Conservation (phyloP, 2,797 vertebrate genomes). For the Vireo griseus region DNA sequence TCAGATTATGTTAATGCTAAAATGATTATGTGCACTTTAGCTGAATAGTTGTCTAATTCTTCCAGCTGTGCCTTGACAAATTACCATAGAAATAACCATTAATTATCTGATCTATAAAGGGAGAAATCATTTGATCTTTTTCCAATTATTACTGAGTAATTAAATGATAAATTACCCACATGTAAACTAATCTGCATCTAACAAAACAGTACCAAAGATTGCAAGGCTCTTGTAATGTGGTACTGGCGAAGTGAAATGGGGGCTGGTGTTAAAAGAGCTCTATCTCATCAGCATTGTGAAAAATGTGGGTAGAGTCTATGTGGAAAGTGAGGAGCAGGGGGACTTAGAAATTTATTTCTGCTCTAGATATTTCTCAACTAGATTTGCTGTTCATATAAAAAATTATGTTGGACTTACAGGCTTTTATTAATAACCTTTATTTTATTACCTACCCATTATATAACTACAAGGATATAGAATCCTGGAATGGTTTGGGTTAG, state of each 20-base stretch:
- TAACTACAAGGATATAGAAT: neutral
- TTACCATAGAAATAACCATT: constrained; percentile 48
- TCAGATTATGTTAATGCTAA: constrained; percentile 4
- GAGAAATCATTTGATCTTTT: constrained; percentile 46
- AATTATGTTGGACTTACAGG: neutral
- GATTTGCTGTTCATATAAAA: neutral
- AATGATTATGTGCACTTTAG: constrained; percentile 40
- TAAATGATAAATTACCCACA: constrained; percentile 40
- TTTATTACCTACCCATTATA: neutral
- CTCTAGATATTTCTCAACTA: neutral
- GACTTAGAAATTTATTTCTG: neutral
- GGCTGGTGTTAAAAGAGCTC: neutral
- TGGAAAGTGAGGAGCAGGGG: neutral
- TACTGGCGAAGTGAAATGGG: neutral
- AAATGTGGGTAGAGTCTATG: neutral
- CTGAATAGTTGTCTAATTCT: constrained; percentile 43
- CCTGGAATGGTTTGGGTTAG: neutral
- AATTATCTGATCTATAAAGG: constrained; percentile 55
- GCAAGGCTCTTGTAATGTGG: neutral
- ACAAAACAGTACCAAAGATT: neutral
- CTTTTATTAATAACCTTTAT: neutral
- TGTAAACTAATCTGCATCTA: constrained; percentile 25
- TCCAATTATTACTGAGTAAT: constrained; percentile 39
- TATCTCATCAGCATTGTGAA: neutral
- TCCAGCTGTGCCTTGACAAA: constrained; percentile 48